Evolutionary conservation across 1,140 invertebrate species (phyloP), one percentile per base, ranked within the genome.

Genomic region (Gonatopus flavifemur): DNA sequence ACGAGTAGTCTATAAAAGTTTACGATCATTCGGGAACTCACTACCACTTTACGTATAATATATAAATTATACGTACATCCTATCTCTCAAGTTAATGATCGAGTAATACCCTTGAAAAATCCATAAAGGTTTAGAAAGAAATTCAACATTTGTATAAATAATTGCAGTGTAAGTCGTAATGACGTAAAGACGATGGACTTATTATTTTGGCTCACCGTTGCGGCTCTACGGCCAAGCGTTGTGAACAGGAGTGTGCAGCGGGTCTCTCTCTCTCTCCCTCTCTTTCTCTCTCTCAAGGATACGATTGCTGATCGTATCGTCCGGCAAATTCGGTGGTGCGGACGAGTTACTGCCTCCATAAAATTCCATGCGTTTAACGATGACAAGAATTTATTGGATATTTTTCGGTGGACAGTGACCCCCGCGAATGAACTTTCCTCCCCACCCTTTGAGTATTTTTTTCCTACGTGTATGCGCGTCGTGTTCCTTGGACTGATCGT

Each of bases 341-440:
- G 49, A 64, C 52, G 55, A 66, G 58, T 66, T 62, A 66, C 52
- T 46, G 39, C 61, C 44, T 45, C 52, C 44, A 51, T 67, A 62
- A 67, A 67, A 67, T 64, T 55, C 52, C 49, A 45, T 21, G 50
- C 51, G 38, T 62, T 66, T 67, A 66, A 67, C 61, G 65, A 66
- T 58, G 65, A 59, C 59, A 64, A 52, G 49, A 66, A 67, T 67
- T 67, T 67, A 67, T 66, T 53, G 61, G 58, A 62, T 56, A 64
- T 57, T 59, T 61, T 66, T 52, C 28, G 22, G 59, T 50, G 65
- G 51, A 49, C 65, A 55, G 22, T 59, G 64, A 64, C 57, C 60
- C 47, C 21, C 24, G 39, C 21, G 32, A 35, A 33, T 49, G 25
- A 25, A 12, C 15, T 13, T 16, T 24, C 10, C 30, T 21, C 22